A percentile compares a stretch with the other conserved stretches of the same genome.
These are phyloP conservation scores for Drosophila erecta DNA, from an alignment of 1,140 invertebrate species.

Conservation along the genomic window DNA sequence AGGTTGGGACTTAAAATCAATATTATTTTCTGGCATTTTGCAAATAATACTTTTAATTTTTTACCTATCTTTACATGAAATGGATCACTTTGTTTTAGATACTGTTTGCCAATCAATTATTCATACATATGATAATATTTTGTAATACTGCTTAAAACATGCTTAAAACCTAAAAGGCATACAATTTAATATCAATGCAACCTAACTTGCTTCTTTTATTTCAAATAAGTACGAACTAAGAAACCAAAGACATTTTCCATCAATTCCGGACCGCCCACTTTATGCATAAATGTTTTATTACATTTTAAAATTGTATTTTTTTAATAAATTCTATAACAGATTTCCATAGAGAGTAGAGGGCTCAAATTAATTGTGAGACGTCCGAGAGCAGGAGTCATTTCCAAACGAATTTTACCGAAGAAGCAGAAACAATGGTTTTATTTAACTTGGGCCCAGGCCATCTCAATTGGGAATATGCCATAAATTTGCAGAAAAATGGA, in stretches of 20 bases:
- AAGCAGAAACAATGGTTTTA: conserved; percentile 24
- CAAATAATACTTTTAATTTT: conserved; percentile 5
- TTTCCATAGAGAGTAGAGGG: conserved; percentile 17
- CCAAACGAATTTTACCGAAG: conserved; percentile 23
- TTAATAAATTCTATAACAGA: conserved; percentile 20
- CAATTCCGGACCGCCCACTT: conserved; percentile 24
- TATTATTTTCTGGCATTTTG: neutral
- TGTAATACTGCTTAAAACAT: neutral
- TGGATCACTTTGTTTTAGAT: conserved; percentile 11
- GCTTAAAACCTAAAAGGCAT: neutral
- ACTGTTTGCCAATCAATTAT: conserved; percentile 25
- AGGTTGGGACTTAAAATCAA: conserved; percentile 14
- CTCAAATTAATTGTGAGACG: conserved; percentile 38
- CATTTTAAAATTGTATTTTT: conserved; percentile 23
- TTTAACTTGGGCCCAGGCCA: conserved; percentile 25
- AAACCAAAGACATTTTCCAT: conserved; percentile 25
- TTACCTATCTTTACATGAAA: conserved; percentile 2
- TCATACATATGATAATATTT: conserved; percentile 1
- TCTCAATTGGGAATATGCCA: conserved; percentile 64
- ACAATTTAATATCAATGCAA: neutral
- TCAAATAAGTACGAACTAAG: neutral
- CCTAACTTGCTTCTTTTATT: neutral
- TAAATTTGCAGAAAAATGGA: conserved; percentile 48
- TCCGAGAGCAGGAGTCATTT: conserved; percentile 3
- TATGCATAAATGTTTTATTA: conserved; percentile 55